Evolutionary conservation across 37 sponge, comb jelly and placozoan genomes (phyloP).

Genomic region (Mnemiopsis leidyi): DNA sequence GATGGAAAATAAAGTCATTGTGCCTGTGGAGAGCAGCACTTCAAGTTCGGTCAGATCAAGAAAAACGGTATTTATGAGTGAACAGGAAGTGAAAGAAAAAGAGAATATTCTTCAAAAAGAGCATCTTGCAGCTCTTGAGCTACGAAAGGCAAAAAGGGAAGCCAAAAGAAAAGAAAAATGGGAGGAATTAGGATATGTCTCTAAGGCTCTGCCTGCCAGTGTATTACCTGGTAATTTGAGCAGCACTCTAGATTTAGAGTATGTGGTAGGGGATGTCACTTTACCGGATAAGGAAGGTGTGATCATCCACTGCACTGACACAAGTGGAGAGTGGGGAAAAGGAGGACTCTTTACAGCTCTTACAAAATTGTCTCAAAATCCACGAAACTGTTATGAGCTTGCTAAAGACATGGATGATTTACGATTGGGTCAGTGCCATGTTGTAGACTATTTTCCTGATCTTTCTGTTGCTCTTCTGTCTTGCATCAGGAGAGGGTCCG

Average conservation of each 20-base stretch:
- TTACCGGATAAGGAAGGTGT: neutral
- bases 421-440: neutral
- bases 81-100: neutral
- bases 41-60: neutral
- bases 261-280: slow-evolving; percentile 32
- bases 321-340: neutral
- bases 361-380: neutral
- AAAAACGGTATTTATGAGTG: neutral
- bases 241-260: neutral
- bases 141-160: neutral
- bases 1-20: neutral
- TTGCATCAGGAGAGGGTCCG: neutral
- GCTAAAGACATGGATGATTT: slow-evolving; percentile 57
- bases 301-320: slow-evolving; percentile 1
- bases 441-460: neutral
- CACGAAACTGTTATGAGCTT: slow-evolving; percentile 20
- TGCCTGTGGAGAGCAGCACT: too few species aligned
- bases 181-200: neutral
- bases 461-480: neutral
- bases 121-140: neutral
- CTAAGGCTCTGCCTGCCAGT: neutral
- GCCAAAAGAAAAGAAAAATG: neutral
- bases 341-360: slow-evolving; percentile 28
- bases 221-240: neutral
- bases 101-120: neutral